These are phyloP conservation scores for Tetrapedia diversipes DNA, from an alignment of 2,888 invertebrate genomes.

Conservation along the genomic window DNA sequence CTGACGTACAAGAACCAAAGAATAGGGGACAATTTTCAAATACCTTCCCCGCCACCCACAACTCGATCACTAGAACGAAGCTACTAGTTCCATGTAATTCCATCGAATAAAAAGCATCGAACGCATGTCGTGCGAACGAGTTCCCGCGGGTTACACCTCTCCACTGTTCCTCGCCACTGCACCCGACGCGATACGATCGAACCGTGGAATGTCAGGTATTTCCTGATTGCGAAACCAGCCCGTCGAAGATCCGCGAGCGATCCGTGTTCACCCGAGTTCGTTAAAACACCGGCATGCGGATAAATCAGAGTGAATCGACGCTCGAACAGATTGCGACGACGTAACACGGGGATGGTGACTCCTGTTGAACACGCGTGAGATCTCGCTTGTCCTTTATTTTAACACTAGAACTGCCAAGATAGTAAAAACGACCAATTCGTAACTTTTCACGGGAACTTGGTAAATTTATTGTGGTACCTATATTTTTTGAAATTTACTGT, in stretches of 20 bases:
- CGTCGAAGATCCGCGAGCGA: constrained; percentile 56
- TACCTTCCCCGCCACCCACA: too few species aligned
- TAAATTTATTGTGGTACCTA: too few species aligned
- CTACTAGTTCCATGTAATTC: constrained; percentile 1
- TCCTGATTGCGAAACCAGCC: constrained; percentile 60
- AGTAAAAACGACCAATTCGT: too few species aligned
- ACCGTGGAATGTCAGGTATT: constrained; percentile 52
- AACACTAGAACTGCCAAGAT: not conserved
- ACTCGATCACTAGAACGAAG: not conserved
- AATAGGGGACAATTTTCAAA: not conserved
- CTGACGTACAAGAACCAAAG: not conserved
- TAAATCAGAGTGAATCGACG: constrained; percentile 47
- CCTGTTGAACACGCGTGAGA: not conserved
- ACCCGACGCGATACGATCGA: constrained; percentile 45
- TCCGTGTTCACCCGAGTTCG: constrained; percentile 28
- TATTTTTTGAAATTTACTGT: too few species aligned
- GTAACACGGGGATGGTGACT: constrained; percentile 25
- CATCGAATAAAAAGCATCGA: not conserved
- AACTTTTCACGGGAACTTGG: too few species aligned
- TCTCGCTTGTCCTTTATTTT: constrained; percentile 22
- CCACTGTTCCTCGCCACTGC: constrained; percentile 25
- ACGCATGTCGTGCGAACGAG: not conserved
- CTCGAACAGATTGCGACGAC: constrained; percentile 36
- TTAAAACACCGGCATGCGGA: constrained; percentile 36
- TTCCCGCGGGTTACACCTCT: not conserved